These are phyloP conservation scores for Ochlodes sylvanus DNA, from an alignment of 2,888 invertebrate species.

Conservation along the genomic window DNA sequence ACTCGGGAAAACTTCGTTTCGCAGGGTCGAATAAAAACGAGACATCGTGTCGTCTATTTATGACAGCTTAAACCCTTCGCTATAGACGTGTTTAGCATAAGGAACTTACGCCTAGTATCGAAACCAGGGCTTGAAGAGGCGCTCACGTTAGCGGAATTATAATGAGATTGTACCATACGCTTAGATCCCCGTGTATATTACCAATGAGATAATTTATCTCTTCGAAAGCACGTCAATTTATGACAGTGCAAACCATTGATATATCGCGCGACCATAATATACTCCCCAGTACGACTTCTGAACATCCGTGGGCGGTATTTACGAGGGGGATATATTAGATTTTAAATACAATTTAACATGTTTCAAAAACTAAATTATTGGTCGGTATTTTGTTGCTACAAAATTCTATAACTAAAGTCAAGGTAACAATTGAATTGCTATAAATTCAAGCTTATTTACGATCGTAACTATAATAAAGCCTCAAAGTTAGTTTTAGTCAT, in stretches of 20 bases:
- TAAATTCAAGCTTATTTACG: background rate
- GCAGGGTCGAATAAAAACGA: no score
- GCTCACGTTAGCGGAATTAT: constrained; percentile 31
- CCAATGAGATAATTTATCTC: constrained; percentile 35
- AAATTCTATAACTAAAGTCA: background rate
- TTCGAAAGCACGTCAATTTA: constrained; percentile 31
- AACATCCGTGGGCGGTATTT: constrained; percentile 26
- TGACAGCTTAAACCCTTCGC: background rate
- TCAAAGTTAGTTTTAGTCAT: no score
- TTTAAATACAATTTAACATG: constrained; percentile 27
- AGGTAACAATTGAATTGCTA: background rate
- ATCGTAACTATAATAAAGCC: no score
- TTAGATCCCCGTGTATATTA: constrained; percentile 31
- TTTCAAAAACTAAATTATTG: constrained; percentile 1
- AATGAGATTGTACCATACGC: constrained; percentile 35
- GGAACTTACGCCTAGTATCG: background rate
- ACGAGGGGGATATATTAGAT: constrained; percentile 15
- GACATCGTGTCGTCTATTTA: no score
- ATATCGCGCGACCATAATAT: constrained; percentile 31
- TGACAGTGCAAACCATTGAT: constrained; percentile 31
- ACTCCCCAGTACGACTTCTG: constrained; percentile 31
- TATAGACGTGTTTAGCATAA: constrained; percentile 7
- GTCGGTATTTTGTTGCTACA: background rate
- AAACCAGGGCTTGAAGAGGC: background rate
- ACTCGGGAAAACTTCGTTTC: no score